A percentile compares a stretch with the other conserved stretches of the same genome.
phyloP scores from a whole-genome alignment of 2,113 vertebrate species.

The Grammomys dolichurus region DNA sequence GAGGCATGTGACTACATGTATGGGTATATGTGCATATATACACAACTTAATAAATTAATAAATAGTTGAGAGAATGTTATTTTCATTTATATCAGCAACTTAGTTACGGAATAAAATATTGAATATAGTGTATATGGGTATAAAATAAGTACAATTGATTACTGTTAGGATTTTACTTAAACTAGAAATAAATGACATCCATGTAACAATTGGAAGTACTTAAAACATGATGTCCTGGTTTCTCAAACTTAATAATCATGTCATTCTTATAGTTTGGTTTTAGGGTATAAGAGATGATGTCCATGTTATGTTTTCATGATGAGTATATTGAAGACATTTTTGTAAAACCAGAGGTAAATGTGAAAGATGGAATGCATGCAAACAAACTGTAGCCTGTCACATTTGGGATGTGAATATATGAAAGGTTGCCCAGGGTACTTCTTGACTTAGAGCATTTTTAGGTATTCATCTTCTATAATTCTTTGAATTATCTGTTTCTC shows the following conservation, averaged over 20 bases:
- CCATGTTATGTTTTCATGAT: neutral
- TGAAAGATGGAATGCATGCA: neutral
- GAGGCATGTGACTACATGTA: neutral
- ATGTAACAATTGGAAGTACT: neutral
- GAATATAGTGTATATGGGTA: neutral
- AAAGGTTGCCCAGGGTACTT: neutral
- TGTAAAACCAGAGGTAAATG: neutral
- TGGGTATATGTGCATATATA: neutral
- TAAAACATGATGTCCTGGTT: neutral
- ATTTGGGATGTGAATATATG: neutral
- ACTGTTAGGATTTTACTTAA: conserved; percentile 26
- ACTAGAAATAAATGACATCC: neutral
- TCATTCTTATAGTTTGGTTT: neutral
- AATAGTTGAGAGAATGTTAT: conserved; percentile 25
- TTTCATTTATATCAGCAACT: conserved; percentile 37
- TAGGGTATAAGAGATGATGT: neutral
- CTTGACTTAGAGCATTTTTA: neutral
- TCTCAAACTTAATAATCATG: neutral
- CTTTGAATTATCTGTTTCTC: neutral
- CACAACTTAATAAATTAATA: neutral
- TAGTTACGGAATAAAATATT: conserved; percentile 46
- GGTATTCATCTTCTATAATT: neutral
- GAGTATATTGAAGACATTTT: neutral
- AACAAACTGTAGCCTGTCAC: neutral
- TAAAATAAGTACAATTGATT: conserved; percentile 39